Evolutionary conservation across 2,113 vertebrate species (phyloP), one percentile per base, ranked within the genome.

Genomic region (Neolamprologus caudopunctatus): DNA sequence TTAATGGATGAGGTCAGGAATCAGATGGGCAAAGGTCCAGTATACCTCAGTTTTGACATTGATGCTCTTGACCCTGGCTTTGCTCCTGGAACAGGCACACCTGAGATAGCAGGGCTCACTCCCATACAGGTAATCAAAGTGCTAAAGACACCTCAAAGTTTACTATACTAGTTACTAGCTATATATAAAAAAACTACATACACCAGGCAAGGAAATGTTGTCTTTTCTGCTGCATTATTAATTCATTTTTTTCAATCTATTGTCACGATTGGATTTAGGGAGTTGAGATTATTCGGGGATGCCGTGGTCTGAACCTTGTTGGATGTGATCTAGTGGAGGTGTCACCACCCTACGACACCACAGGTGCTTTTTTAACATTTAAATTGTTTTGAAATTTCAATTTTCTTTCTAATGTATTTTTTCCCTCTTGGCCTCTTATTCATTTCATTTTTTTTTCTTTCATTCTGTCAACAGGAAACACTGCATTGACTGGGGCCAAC

Each of bases 271-370:
- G n/a, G 7, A 9, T 83, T 40, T 28, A 99, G 99, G 99, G 96
- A 68, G 93, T 99, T 87, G 98, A 99, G 95, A 97, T 99, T 17
- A 97, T 99, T 82, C 97, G 98, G 2, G 98, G 99, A 53, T 99
- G 98, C 82, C 96, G 95, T 83, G 98, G 98, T 6, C 93, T 99
- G 45, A 98, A 96, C 24, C 88, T 99, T 2, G 97, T 99, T 11
- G 99, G 98, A 8, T 98, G 98, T 81, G 98, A 99, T 91, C 96
- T 99, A 0, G 98, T 99, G 40, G 99, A 99, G 93, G 97, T 99
- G 0, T 96, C 98, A 1, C 98, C 98, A 0, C 88, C 96, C 0
- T 99, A 99, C 0, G 98, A 99, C 14, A 93, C 92, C 87, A 98
- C 97, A 37, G 98, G 98, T 99, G 92, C 90, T 96, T 68, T 66